These are phyloP conservation scores for Xanthorhoe designata DNA, from an alignment of 2,888 invertebrate genomes.

Conservation along the genomic window DNA sequence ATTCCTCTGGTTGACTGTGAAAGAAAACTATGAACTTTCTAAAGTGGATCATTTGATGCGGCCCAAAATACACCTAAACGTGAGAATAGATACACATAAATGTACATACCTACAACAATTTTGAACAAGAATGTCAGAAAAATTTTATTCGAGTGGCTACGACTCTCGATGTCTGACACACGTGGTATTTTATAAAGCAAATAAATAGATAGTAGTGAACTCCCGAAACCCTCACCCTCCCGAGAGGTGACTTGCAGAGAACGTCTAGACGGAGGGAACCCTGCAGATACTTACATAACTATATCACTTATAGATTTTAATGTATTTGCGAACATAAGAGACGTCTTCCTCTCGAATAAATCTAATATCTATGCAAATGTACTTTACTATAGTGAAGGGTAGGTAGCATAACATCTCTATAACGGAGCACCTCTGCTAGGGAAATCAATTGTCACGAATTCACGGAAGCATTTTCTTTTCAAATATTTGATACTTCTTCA, in stretches of 20 bases:
- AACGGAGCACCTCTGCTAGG: constrained; percentile 1
- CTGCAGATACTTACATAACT: constrained; percentile 58
- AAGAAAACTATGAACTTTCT: constrained; percentile 23
- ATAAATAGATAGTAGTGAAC: constrained; percentile 79
- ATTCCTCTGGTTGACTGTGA: constrained; percentile 48
- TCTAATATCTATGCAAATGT: constrained; percentile 26
- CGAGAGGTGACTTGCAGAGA: constrained; percentile 75
- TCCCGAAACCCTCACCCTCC: constrained; percentile 78
- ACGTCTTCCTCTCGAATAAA: constrained; percentile 30
- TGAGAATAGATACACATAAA: constrained; percentile 11
- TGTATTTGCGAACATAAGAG: constrained; percentile 50
- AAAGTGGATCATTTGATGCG: constrained; percentile 31
- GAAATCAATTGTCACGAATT: neutral
- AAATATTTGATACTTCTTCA: neutral
- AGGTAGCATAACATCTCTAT: neutral
- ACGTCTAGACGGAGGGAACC: constrained; percentile 83
- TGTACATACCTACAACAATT: neutral
- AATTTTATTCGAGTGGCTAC: constrained; percentile 13
- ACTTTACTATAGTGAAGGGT: neutral
- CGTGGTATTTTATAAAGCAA: constrained; percentile 77
- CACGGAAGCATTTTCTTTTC: neutral
- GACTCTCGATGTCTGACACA: constrained; percentile 67
- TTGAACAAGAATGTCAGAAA: constrained; percentile 5
- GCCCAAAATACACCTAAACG: constrained; percentile 4
- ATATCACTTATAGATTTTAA: constrained; percentile 53